Base-by-base conservation (phyloP, 2,113 vertebrate species). In the Chloropsis hardwickii region DNA sequence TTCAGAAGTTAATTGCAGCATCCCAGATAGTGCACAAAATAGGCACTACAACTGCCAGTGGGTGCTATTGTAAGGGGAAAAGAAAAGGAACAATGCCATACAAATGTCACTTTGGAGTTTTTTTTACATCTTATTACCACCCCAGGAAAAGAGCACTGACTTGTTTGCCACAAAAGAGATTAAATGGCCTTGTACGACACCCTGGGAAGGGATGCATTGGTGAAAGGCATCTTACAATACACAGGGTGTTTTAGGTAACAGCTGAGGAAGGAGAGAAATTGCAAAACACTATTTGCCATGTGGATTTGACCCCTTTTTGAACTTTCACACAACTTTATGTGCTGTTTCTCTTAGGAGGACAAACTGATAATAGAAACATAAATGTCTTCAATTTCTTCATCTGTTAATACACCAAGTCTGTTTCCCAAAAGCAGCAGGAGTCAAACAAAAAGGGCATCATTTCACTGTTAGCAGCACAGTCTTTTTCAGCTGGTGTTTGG, bases 1-100 rank as follows among this genome's bases (percentile, higher is more conserved):
- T 91, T 97, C 71, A 60, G 60, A 96, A 96, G 92, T 85, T 98
- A 97, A 98, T 98, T 97, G 94, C 88, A 90, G 82, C 77, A 85
- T 93, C 92, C 71, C 61, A 60, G 96, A 67, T 58, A 73, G 80
- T 44, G 48, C 53, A 71, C 77, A 71, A 95, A 93, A 73, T 21
- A 94, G 86, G 85, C 62, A 60, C 57, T 95, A 86, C 10, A 29
- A 96, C 51, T 80, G 56, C 80, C 93, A 96, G 74, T 87, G 84
- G 66, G 70, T 96, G 66, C 83, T 88, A n/a, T 92, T 95, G 54
- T 93, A 73, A 88, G 74, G 40, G 48, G 81, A 45, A 93, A 88
- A 96, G 69, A 61, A 88, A 97, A 92, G 81, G 76, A 94, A 87
- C 70, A 83, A 53, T 77, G 64, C 54, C 8, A 7, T 79, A 37